A percentile compares a stretch with the other conserved stretches of the same genome.
Conservation (phyloP, 2,797 vertebrate species). For the Eospalax fontanierii region DNA sequence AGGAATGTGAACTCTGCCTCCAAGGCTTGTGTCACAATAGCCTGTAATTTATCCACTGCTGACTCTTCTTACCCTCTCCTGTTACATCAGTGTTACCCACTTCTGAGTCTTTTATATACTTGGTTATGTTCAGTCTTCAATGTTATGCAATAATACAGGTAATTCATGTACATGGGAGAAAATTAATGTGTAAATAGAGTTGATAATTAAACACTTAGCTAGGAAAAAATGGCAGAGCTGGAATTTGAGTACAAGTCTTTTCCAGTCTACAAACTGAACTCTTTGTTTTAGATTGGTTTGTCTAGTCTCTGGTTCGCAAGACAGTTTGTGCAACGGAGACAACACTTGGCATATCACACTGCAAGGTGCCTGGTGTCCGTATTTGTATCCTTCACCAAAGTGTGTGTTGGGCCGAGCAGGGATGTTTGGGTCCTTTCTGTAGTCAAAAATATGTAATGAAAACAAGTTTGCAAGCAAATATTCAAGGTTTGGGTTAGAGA, state of each 20-base stretch:
- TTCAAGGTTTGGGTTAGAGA: background rate
- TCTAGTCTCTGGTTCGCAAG: background rate
- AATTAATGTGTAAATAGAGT: background rate
- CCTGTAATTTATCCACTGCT: background rate
- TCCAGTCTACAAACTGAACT: background rate
- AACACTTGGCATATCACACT: background rate
- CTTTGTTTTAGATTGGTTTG: conserved; percentile 17
- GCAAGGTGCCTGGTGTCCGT: background rate
- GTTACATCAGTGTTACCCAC: background rate
- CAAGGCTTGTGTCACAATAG: background rate
- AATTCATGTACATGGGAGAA: background rate
- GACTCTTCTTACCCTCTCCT: background rate
- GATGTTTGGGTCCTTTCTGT: background rate
- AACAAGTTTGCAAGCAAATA: background rate
- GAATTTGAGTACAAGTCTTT: background rate
- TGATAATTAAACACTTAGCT: background rate
- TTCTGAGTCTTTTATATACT: background rate
- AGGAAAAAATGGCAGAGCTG: background rate
- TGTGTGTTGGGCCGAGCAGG: background rate
- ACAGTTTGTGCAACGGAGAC: background rate
- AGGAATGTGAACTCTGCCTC: no score
- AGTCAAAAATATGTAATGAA: background rate
- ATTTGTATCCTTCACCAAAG: background rate
- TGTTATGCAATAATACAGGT: background rate
- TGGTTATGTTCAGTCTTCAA: background rate